A percentile compares a stretch with the other conserved stretches of the same genome.
Conservation (phyloP, 2,888 invertebrate genomes). For the Parasteatoda lunata region DNA sequence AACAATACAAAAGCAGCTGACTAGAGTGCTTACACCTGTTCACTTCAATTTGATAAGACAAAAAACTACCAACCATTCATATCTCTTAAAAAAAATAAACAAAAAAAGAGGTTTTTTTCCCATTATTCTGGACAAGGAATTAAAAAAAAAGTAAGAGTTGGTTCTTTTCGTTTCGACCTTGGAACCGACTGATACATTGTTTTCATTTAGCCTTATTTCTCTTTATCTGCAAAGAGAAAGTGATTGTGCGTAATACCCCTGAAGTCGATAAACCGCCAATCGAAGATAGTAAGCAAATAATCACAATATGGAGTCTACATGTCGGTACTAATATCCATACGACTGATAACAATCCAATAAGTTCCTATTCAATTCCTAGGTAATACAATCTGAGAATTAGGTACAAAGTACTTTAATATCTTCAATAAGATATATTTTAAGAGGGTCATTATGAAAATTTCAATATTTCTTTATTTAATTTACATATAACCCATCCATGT, state of each 20-base stretch:
- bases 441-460: no score
- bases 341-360: not conserved
- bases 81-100: no score
- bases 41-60: no score
- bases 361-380: not conserved
- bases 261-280: slow-evolving; percentile 2
- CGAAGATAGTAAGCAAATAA: not conserved
- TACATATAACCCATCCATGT: no score
- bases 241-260: not conserved
- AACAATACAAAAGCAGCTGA: no score
- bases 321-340: not conserved
- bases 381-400: not conserved
- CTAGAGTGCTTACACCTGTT: no score
- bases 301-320: not conserved
- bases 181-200: slow-evolving; percentile 12
- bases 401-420: not conserved
- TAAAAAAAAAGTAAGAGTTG: not conserved
- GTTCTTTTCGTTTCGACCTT: slow-evolving; percentile 9
- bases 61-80: no score
- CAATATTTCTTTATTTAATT: no score
- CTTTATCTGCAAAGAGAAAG: slow-evolving; percentile 16
- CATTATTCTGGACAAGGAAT: no score
- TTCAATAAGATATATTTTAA: no score
- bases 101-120: no score
- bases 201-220: not conserved